Base-by-base conservation (phyloP, 2,797 vertebrate species). In the Acipenser transmontanus region DNA sequence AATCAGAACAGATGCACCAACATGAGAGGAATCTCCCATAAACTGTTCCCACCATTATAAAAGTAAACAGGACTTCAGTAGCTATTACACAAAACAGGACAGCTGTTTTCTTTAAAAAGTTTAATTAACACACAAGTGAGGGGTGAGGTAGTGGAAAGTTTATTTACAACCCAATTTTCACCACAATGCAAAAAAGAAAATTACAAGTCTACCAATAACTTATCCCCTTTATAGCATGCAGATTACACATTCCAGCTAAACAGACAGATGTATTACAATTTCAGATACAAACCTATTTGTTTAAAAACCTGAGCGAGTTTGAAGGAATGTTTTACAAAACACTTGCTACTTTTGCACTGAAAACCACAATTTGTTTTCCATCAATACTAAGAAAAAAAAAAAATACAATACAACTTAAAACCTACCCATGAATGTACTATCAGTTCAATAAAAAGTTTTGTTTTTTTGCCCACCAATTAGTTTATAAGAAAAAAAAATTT, bases 161-260 rank as follows among this genome's bases (percentile, higher is more conserved):
- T 82, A 84, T 84, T 84, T 81, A 82, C 78, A 84, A 81, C 76
- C 77, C 78, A 79, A 76, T 79, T 74, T 72, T 69, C 68, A 73
- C 67, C 59, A 69, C 63, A 75, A 77, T 76, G 80, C 64, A 79
- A 76, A 76, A 75, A 72, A 68, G 6, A 57, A 57, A 57, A 57
- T 20, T 49, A 59, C 54, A 64, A 50, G 48, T 51, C 64, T 13
- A 4, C 56, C 12, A 59, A 63, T 63, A 17, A 17, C 13, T 54
- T 63, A 54, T 52, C 47, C 51, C 61, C 12, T 62, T 63, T 64
- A 67, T 56, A 67, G 72, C 77, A 81, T 84, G 79, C 79, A 80
- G 68, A 68, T 69, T 79, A 60, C 48, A 76, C 70, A 66, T 65
- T 61, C 62, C 72, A 70, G 68, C 73, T 73, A 67, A 76, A 74